Conservation (phyloP, 2,113 vertebrate species). For the Talpa occidentalis region DNA sequence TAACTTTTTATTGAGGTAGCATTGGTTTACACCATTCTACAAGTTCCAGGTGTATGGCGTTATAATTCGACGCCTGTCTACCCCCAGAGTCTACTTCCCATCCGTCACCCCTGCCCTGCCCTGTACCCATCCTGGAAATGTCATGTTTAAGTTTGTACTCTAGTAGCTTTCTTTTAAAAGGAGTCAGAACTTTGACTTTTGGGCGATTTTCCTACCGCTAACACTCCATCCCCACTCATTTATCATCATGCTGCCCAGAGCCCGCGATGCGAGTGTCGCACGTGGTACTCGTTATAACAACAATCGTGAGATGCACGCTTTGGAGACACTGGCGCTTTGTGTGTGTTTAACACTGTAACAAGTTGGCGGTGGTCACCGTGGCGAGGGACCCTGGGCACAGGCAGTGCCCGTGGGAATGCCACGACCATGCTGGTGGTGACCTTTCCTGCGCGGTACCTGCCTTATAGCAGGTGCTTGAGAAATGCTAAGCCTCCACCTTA, state of each 20-base stretch:
- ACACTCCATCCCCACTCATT: not conserved
- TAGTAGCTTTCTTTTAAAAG: not conserved
- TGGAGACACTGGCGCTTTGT: not conserved
- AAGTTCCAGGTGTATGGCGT: not conserved
- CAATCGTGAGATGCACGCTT: not conserved
- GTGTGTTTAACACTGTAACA: accelerated
- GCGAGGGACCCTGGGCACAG: not conserved
- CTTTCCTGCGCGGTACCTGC: not conserved
- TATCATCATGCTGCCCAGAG: not conserved
- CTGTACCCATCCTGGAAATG: not conserved
- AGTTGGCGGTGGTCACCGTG: not conserved
- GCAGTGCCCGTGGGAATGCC: not conserved
- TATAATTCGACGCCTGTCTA: not conserved
- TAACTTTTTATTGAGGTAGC: too few relatives aligned
- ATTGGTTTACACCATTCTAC: too few relatives aligned
- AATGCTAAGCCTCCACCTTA: not conserved
- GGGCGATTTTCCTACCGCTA: not conserved
- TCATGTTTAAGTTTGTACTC: not conserved
- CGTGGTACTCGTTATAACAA: not conserved
- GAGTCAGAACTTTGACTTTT: not conserved
- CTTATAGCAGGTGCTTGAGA: not conserved
- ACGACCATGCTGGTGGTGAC: too few relatives aligned
- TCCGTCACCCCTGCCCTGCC: not conserved
- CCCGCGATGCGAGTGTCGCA: not conserved
- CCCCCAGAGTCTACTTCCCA: not conserved